Evolutionary conservation across 2,888 invertebrate genomes (phyloP).

Genomic region (Orchesellides sinensis): DNA sequence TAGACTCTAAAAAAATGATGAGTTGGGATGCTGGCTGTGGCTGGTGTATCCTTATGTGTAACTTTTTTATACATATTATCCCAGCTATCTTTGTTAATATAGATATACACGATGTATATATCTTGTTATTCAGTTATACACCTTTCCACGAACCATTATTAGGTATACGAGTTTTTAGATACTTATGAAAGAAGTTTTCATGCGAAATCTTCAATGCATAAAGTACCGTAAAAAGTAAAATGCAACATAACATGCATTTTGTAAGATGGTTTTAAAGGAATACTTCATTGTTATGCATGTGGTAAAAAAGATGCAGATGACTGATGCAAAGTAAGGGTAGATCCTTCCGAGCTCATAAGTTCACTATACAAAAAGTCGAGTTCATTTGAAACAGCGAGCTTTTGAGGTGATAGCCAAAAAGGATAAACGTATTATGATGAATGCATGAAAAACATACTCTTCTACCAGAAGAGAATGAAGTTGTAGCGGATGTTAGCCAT

Average conservation of each 20-base stretch:
- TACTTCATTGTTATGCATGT: not conserved
- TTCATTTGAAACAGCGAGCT: not conserved
- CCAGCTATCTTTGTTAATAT: not conserved
- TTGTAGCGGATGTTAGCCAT: conserved; percentile 13
- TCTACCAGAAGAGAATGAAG: not conserved
- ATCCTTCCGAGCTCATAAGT: not conserved
- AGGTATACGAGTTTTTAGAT: not conserved
- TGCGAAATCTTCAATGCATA: no score
- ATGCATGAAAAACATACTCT: no score
- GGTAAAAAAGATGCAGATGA: not conserved
- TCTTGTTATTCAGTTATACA: not conserved
- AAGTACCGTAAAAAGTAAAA: no score
- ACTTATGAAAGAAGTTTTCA: no score
- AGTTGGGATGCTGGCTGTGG: not conserved
- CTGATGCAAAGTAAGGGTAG: not conserved
- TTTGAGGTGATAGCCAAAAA: no score
- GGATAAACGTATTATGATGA: no score
- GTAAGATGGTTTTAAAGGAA: not conserved
- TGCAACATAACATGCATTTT: not conserved
- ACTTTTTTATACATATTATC: not conserved
- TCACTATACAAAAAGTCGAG: not conserved
- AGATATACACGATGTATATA: not conserved
- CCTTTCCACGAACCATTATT: not conserved
- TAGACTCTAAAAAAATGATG: not conserved
- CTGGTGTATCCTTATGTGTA: not conserved